Percentiles rank a stretch among this genome's conserved stretches.
phyloP scores from a whole-genome alignment of 2,888 invertebrate genomes.

The Clusia tigrina region DNA sequence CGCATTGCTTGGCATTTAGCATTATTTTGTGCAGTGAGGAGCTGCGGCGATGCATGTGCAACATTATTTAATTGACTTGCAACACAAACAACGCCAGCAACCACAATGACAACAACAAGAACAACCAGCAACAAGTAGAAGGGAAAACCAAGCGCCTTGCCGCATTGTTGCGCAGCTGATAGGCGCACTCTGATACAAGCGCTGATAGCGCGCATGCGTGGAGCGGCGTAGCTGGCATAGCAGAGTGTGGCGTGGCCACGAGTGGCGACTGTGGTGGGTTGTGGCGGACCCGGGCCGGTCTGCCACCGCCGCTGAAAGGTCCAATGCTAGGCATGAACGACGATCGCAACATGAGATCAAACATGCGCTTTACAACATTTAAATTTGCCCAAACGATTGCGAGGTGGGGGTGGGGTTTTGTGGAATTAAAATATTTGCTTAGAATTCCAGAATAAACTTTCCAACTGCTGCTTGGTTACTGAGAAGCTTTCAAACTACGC shows the following conservation, averaged over 20 bases:
- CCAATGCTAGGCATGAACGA: constrained; percentile 7
- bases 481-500: no score
- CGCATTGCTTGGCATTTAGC: background rate
- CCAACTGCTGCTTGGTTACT: no score
- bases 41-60: constrained; percentile 32
- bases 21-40: background rate
- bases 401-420: background rate
- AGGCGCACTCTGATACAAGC: constrained; percentile 27
- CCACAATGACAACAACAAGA: background rate
- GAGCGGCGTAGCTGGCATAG: background rate
- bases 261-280: background rate
- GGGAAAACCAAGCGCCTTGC: background rate
- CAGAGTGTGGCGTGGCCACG: background rate
- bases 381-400: constrained; percentile 11
- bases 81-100: background rate
- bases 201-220: constrained; percentile 25
- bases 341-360: constrained; percentile 37
- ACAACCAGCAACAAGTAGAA: background rate
- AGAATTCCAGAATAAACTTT: no score
- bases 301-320: background rate
- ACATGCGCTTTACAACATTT: constrained; percentile 35
- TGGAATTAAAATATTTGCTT: no score
- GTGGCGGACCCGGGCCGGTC: background rate
- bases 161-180: constrained; percentile 18
- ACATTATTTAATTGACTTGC: constrained; percentile 56